Conservation (phyloP, 2,888 invertebrate genomes). For the Agrilus mali region DNA sequence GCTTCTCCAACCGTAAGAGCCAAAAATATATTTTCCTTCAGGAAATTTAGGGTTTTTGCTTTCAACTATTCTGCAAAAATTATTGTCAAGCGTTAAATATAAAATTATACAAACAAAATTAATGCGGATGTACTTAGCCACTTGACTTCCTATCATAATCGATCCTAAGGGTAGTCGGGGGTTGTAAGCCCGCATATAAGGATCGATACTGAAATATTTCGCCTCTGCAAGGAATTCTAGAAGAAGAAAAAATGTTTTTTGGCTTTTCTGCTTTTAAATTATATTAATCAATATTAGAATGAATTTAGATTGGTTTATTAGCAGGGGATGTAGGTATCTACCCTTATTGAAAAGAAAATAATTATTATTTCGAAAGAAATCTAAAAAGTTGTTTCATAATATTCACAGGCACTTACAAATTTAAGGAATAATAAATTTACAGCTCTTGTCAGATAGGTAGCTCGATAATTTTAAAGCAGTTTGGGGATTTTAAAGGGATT, state of each 20-base stretch:
- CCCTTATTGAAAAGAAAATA: too few species aligned
- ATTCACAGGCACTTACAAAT: too few species aligned
- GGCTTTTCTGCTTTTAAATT: too few species aligned
- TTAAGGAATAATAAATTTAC: too few species aligned
- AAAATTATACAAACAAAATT: neutral
- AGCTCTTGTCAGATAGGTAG: too few species aligned
- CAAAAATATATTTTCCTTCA: constrained; percentile 50
- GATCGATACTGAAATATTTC: constrained; percentile 57
- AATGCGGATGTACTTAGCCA: constrained; percentile 49
- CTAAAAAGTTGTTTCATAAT: too few species aligned
- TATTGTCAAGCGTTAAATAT: neutral
- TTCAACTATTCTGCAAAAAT: constrained; percentile 46
- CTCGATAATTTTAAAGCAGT: too few species aligned
- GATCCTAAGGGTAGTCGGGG: constrained; percentile 39
- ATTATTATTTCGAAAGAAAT: too few species aligned
- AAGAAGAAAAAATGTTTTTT: constrained; percentile 15
- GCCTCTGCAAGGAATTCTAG: constrained; percentile 55
- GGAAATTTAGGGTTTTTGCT: constrained; percentile 53
- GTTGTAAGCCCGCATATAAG: constrained; percentile 53
- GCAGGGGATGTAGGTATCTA: too few species aligned
- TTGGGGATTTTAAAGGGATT: too few species aligned
- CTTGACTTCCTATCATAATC: constrained; percentile 51
- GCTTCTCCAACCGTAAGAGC: constrained; percentile 56
- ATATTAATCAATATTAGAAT: too few species aligned
- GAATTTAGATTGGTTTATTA: too few species aligned